Conservation (phyloP, 2,888 invertebrate species). For the Lepidocyrtinus sp. region DNA sequence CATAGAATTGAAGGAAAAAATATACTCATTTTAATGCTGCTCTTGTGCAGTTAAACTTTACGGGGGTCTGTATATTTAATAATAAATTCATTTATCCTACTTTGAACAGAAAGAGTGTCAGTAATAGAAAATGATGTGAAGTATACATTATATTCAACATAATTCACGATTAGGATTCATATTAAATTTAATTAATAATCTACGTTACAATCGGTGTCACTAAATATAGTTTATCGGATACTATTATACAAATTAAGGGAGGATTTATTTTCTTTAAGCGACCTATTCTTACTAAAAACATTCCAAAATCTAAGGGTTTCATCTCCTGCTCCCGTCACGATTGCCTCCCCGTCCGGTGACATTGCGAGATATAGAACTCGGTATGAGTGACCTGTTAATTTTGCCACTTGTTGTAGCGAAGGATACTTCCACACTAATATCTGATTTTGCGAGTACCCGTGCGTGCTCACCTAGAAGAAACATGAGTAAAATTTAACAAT, state of each 20-base stretch:
- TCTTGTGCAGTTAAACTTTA: too few relatives aligned
- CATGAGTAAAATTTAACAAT: not conserved
- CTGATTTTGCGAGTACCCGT: slow-evolving; percentile 99
- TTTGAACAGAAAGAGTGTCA: too few relatives aligned
- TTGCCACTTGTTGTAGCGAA: slow-evolving; percentile 95
- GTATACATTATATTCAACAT: too few relatives aligned
- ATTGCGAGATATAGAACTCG: slow-evolving; percentile 95
- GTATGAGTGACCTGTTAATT: slow-evolving; percentile 96
- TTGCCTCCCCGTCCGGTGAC: slow-evolving; percentile 98
- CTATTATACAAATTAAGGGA: slow-evolving; percentile 94
- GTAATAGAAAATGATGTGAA: too few relatives aligned
- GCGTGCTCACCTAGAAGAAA: slow-evolving; percentile 81
- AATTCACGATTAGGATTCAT: too few relatives aligned
- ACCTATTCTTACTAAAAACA: slow-evolving; percentile 97
- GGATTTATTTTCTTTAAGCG: slow-evolving; percentile 94
- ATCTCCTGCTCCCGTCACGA: slow-evolving; percentile 98
- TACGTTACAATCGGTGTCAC: too few relatives aligned
- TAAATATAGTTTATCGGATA: slow-evolving; percentile 78
- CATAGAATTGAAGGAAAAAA: too few relatives aligned
- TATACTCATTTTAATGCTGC: too few relatives aligned
- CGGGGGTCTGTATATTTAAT: too few relatives aligned
- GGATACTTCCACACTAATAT: slow-evolving; percentile 99
- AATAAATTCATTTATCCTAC: too few relatives aligned
- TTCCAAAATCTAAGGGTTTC: slow-evolving; percentile 99
- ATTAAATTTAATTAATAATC: too few relatives aligned